Evolutionary conservation across 2,797 vertebrate genomes (phyloP).

Genomic region (Gallinago solitaria): DNA sequence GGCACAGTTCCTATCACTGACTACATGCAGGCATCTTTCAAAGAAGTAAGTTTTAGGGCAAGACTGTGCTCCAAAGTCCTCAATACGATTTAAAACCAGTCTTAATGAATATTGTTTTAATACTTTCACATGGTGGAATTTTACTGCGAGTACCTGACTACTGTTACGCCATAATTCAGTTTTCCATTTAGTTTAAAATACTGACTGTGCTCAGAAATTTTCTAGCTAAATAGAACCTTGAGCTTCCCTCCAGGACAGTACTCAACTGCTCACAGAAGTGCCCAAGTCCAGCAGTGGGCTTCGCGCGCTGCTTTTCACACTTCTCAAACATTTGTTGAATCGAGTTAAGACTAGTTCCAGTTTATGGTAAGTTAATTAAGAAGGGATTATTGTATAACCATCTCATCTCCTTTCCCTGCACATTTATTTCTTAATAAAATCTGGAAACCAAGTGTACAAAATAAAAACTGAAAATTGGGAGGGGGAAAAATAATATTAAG

Average conservation of each 20-base stretch:
- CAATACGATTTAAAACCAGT: not conserved
- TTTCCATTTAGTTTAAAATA: not conserved
- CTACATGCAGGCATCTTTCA: not conserved
- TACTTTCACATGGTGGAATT: not conserved
- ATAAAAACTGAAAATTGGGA: not conserved
- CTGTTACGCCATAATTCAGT: not conserved
- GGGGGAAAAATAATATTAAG: fast-evolving
- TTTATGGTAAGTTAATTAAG: not conserved
- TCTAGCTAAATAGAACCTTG: not conserved
- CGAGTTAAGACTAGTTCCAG: not conserved
- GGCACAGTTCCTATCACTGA: not conserved
- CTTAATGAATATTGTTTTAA: not conserved
- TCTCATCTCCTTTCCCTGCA: not conserved
- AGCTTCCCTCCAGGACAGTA: not conserved
- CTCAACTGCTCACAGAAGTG: not conserved
- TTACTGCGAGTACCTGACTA: not conserved
- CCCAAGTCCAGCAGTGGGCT: not conserved
- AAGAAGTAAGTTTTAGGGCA: not conserved
- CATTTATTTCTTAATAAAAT: not conserved
- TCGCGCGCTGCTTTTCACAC: not conserved
- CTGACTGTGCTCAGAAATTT: not conserved
- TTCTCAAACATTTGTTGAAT: not conserved
- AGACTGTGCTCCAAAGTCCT: not conserved
- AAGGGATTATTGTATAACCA: not conserved
- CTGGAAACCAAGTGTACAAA: not conserved